Evolutionary conservation across 1,140 invertebrate species (phyloP), one percentile per base, ranked within the genome.

Genomic region (Drosophila murphyi): DNA sequence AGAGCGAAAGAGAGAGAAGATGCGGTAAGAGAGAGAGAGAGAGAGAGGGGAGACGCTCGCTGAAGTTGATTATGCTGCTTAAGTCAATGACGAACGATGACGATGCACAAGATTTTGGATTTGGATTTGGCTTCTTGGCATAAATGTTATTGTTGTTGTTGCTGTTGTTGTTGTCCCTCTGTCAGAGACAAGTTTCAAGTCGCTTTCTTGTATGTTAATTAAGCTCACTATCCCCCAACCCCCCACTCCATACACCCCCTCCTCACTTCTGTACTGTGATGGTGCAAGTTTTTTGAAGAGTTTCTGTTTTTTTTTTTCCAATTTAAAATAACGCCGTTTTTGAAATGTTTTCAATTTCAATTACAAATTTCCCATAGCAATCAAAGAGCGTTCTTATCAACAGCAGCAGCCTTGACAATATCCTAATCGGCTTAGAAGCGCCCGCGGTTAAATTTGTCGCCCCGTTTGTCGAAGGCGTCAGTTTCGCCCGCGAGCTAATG

Each of bases 1-100:
- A 39, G 8, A 12, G 12, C 12, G 12, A 12, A 12, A 31, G 64
- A 1, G 10, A n/a, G 37, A 35, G 64, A 34, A 12, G 12, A 12
- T 12, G 12, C 0, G 12, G 12, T 12, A 12, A 2, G 57, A 34
- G n/a, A 10, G 63, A 51, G 63, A 28, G 10, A 6, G 8, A 4
- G 34, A 3, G 56, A 61, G 12, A 48, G 52, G 54, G 62, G 50
- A 67, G 59, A 59, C 65, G 52, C 64, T 41, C 51, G 74, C 75
- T 87, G 51, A 89, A 88, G 83, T 88, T 89, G 83, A 88, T 88
- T 88, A 88, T 88, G 85, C 82, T 86, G 82, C 83, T 88, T 88
- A 88, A 88, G 79, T 87, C 82, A 87, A 87, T 87, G 82, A 68
- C 83, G 67, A 72, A 74, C 62, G 79, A 88, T 88, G 83, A 88